Conservation (phyloP, 1,140 invertebrate species). For the Neodiprion fabricii region DNA sequence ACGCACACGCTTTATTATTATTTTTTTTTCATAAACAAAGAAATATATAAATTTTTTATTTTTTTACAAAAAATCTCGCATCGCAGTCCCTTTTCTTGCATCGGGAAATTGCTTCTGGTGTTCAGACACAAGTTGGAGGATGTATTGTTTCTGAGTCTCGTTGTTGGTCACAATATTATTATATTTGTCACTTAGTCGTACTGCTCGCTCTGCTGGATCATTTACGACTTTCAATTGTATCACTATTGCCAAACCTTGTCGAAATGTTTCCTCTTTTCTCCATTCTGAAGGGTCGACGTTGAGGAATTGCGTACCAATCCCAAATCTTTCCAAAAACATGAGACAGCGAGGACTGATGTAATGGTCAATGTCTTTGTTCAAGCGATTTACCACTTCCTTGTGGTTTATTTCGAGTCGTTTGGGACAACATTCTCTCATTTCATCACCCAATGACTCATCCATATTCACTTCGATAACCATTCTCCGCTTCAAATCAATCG, state of each 20-base stretch:
- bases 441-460: too few species aligned
- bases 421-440: too few species aligned
- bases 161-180: slow-evolving; percentile 27
- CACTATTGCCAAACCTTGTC: slow-evolving; percentile 13
- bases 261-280: slow-evolving; percentile 20
- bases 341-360: slow-evolving; percentile 20
- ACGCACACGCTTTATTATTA: not conserved
- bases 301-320: slow-evolving; percentile 23
- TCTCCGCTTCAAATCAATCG: too few species aligned
- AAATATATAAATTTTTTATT: slow-evolving; percentile 17
- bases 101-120: slow-evolving; percentile 20
- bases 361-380: slow-evolving; percentile 32
- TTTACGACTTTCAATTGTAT: slow-evolving; percentile 25
- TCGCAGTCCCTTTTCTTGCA: slow-evolving; percentile 16
- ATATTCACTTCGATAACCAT: too few species aligned
- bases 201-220: slow-evolving; percentile 28
- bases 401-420: not conserved
- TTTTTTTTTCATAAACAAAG: not conserved
- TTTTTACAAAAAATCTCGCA: slow-evolving; percentile 9
- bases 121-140: slow-evolving; percentile 21
- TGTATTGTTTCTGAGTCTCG: slow-evolving; percentile 22
- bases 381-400: slow-evolving; percentile 41
- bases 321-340: slow-evolving; percentile 26
- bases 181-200: slow-evolving; percentile 21
- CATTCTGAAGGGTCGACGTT: slow-evolving; percentile 21